Percentiles rank a stretch among this genome's conserved stretches.
These are phyloP conservation scores for Salvelinus alpinus DNA, from an alignment of 2,113 vertebrate species.

Conservation along the genomic window DNA sequence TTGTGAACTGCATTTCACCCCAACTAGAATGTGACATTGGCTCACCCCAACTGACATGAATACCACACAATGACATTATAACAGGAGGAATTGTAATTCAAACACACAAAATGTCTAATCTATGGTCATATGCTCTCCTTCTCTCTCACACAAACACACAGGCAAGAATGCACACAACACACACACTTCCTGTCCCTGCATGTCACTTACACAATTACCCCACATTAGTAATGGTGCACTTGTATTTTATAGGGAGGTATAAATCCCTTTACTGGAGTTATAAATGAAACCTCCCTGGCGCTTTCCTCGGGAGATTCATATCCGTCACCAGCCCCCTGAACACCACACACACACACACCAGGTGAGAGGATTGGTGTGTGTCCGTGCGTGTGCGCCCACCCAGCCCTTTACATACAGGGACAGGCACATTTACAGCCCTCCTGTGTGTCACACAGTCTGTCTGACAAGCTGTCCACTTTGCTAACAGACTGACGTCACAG, in stretches of 20 bases:
- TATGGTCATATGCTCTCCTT: neutral
- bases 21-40: neutral
- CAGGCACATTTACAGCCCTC: neutral
- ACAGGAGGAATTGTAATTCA: conserved; percentile 1
- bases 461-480: neutral
- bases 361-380: too few species aligned
- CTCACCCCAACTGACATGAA: neutral
- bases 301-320: conserved; percentile 15
- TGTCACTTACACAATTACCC: conserved; percentile 25
- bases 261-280: conserved; percentile 52
- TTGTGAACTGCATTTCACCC: neutral
- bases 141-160: neutral
- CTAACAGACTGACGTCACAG: too few species aligned
- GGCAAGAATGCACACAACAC: neutral
- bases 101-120: neutral
- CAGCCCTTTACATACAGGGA: neutral
- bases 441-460: neutral
- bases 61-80: neutral
- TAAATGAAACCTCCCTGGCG: conserved; percentile 40
- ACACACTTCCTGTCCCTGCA: neutral
- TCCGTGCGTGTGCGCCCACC: neutral
- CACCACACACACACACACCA: neutral
- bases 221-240: conserved; percentile 42
- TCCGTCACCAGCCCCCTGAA: conserved; percentile 6
- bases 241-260: conserved; percentile 35